Base-by-base conservation (phyloP, 1,140 invertebrate genomes). In the Lanistes nyassanus region DNA sequence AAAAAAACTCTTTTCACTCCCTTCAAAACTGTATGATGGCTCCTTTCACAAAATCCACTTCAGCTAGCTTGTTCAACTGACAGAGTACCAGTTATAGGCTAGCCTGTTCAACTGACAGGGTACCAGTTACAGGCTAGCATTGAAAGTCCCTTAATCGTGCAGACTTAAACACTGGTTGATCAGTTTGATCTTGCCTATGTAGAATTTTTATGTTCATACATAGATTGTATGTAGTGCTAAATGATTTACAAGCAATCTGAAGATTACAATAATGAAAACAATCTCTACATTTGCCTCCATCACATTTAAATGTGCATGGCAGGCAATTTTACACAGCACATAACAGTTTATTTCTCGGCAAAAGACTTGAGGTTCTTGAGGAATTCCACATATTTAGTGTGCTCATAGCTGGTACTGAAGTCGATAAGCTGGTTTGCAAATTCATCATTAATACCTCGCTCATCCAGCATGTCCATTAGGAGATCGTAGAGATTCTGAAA, bases 401-500 rank as follows among this genome's bases (percentile, higher is more conserved):
- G 96, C 89, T 98, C 97, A 84, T 98, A 97, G 23, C 91, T 92
- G 3, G 97, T 98, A 84, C 95, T 95, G 79, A 96, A 93, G 60
- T 95, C 93, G 0, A 94, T 92, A 0, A 98, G 82, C 87, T 97
- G 95, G 73, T 96, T 94, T 16, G 93, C 94, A 90, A 98, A 98
- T 79, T 97, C 95, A 86, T 97, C 96, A 76, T 93, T 94, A 74
- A 98, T 92, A 39, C 96, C 96, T 83, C 97, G 95, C 84, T 98
- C 96, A 87, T 98, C 96, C 68, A 98, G 90, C 75, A 95, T 92
- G 84, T 97, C 97, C 94, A 98, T 95, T 58, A 98, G 89, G 31
- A 98, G 91, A 88, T 98, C 97, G 86, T 98, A 98, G 36, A 98
- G 89, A 85, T 96, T 96, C 95, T 96, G 90, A 21, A 93, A 93